Evolutionary conservation across 2,113 vertebrate genomes (phyloP).

Genomic region (Girardinichthys multiradiatus): DNA sequence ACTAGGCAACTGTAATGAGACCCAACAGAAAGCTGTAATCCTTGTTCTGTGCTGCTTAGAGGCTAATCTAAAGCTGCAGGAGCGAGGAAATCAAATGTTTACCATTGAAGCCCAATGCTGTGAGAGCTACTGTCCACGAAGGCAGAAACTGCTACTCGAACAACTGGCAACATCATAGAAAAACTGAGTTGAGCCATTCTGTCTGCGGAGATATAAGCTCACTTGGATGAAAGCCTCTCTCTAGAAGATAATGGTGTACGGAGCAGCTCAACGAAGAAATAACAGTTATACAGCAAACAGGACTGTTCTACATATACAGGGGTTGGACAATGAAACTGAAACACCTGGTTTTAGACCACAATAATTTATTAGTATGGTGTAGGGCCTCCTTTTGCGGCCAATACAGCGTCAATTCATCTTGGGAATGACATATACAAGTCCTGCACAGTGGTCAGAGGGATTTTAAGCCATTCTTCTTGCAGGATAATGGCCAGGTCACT

Average conservation of each 20-base stretch:
- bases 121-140: constrained; percentile 26
- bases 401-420: too few species aligned
- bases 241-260: constrained; percentile 8
- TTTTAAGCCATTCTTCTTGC: too few species aligned
- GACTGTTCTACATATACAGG: background rate
- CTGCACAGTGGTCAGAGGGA: too few species aligned
- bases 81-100: constrained; percentile 18
- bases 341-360: too few species aligned
- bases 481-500: too few species aligned
- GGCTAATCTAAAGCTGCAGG: constrained; percentile 15
- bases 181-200: constrained; percentile 6
- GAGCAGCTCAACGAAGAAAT: constrained; percentile 14
- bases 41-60: constrained; percentile 40
- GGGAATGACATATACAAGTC: too few species aligned
- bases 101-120: constrained; percentile 32
- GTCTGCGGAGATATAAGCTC: constrained; percentile 28
- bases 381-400: too few species aligned
- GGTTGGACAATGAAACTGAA: too few species aligned
- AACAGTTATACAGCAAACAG: background rate
- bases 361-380: too few species aligned
- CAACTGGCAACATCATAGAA: constrained; percentile 3
- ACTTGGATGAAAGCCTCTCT: constrained; percentile 15
- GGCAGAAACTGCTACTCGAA: constrained; percentile 41
- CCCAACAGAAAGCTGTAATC: constrained; percentile 43
- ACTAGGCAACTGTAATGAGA: constrained; percentile 42